Evolutionary conservation across 2,888 invertebrate species (phyloP), one percentile per base, ranked within the genome.

Genomic region (Ormyrus labotus): DNA sequence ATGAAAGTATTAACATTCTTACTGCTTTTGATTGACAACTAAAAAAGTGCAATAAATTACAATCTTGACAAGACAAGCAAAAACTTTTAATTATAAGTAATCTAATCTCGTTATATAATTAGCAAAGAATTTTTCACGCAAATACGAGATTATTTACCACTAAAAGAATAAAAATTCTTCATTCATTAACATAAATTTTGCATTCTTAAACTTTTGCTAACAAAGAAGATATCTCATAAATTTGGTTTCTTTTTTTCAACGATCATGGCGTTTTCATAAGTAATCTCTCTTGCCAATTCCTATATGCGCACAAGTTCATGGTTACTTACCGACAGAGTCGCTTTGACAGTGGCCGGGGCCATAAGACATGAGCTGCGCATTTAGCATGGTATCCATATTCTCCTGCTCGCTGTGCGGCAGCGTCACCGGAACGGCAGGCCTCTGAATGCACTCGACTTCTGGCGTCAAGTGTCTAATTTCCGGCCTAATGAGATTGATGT

Each of bases 371-470:
- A 80, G 47, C 13, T 69, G 82, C 9, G 80, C 57, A n/a, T 74
- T 80, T 7, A 80, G 13, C 70, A 82, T 70, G 53, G 60, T 70
- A 53, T 82, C 80, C 58, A 78, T 71, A 9, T 74, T 77, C 8
- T 82, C 82, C 34, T 80, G 82, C 19, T 82, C 82, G 10, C 50
- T 48, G 50, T 76, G 75, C 5, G 81, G 53, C 9, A 78, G 48
- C n/a, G 60, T 7, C 0, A 57, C 65, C 2, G 55, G 19, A 6
- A 10, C 61, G 11, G 45, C 63, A 6, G 72, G 61, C 71, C 80
- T 78, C 50, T 80, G 80, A 6, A 82, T 74, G 34, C 82, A 80
- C 48, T 82, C 82, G 50, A 82, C 74, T 50, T 82, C 80, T 0
- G 82, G 70, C 2, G 65, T 77, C 51, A 80, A 58, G n/a, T 77